These are phyloP conservation scores for Notechis scutatus DNA, from an alignment of 2,113 vertebrate genomes.

Conservation along the genomic window DNA sequence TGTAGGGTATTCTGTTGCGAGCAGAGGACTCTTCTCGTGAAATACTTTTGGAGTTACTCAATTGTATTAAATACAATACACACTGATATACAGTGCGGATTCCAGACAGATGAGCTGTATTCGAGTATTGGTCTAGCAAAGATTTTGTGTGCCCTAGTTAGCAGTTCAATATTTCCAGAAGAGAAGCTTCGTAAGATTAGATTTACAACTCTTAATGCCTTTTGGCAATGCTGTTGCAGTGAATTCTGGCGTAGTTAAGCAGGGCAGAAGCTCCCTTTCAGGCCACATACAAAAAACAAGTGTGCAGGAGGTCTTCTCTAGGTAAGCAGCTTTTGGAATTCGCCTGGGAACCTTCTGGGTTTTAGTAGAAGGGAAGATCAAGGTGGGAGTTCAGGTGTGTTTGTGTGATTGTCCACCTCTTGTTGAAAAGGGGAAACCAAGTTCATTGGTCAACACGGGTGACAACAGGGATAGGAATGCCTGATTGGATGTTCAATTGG, in stretches of 20 bases:
- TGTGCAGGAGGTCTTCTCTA: background rate
- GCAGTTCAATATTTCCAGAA: too few species aligned
- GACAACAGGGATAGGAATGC: background rate
- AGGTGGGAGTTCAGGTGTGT: background rate
- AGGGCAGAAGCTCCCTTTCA: background rate
- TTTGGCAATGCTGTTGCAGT: too few species aligned
- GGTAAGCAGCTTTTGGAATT: background rate
- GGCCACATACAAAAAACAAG: background rate
- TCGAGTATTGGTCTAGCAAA: too few species aligned
- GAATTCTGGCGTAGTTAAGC: background rate
- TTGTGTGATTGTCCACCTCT: background rate
- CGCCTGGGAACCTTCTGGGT: background rate
- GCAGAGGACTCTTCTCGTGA: too few species aligned
- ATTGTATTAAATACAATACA: too few species aligned
- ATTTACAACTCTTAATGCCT: too few species aligned
- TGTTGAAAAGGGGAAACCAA: background rate
- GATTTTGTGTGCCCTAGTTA: too few species aligned
- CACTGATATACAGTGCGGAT: too few species aligned
- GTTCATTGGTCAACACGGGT: background rate
- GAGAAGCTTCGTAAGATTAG: too few species aligned
- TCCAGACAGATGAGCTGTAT: too few species aligned
- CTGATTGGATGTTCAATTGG: background rate
- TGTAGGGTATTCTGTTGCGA: too few species aligned
- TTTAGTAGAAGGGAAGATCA: background rate
- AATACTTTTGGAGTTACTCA: too few species aligned